Percentiles rank a stretch among this genome's conserved stretches.
Evolutionary conservation across 2,113 vertebrate species (phyloP).

Genomic region (Himantopus leucocephalus): DNA sequence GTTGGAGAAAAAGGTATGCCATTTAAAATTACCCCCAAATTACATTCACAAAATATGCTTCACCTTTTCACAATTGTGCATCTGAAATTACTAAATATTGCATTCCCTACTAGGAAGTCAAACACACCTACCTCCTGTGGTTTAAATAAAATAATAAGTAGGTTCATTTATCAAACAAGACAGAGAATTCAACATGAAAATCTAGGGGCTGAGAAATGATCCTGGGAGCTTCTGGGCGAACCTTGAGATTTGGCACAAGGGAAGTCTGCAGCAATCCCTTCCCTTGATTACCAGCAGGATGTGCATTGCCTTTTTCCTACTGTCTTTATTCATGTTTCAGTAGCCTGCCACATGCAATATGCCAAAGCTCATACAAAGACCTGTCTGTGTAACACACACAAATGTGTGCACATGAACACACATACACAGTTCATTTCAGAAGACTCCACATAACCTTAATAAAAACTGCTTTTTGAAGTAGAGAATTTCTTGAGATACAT

Average conservation of each 20-base stretch:
- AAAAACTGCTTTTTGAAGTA: slow-evolving; percentile 47
- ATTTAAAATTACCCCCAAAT: slow-evolving; percentile 55
- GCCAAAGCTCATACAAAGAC: slow-evolving; percentile 45
- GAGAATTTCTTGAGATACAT: slow-evolving; percentile 30
- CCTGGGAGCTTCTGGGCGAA: slow-evolving; percentile 58
- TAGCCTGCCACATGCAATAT: slow-evolving; percentile 74
- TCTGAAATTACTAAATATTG: slow-evolving; percentile 65
- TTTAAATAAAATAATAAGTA: slow-evolving; percentile 76
- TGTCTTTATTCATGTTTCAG: slow-evolving; percentile 75
- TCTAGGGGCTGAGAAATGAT: slow-evolving; percentile 59
- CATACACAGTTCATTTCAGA: neutral
- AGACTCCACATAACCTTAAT: neutral
- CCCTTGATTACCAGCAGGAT: slow-evolving; percentile 50
- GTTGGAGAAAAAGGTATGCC: slow-evolving; percentile 36
- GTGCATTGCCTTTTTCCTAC: slow-evolving; percentile 56
- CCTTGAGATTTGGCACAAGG: slow-evolving; percentile 14
- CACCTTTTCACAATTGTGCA: slow-evolving; percentile 37
- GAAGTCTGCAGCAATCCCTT: neutral
- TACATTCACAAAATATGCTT: slow-evolving; percentile 52
- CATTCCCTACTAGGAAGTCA: slow-evolving; percentile 60
- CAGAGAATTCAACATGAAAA: slow-evolving; percentile 71
- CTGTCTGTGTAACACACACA: neutral
- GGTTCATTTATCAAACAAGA: slow-evolving; percentile 65
- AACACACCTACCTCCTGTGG: slow-evolving; percentile 36
- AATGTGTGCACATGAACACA: neutral